Percentiles rank a stretch among this genome's conserved stretches.
Evolutionary conservation across 2,113 vertebrate species (phyloP).

Genomic region (Pterocles gutturalis): DNA sequence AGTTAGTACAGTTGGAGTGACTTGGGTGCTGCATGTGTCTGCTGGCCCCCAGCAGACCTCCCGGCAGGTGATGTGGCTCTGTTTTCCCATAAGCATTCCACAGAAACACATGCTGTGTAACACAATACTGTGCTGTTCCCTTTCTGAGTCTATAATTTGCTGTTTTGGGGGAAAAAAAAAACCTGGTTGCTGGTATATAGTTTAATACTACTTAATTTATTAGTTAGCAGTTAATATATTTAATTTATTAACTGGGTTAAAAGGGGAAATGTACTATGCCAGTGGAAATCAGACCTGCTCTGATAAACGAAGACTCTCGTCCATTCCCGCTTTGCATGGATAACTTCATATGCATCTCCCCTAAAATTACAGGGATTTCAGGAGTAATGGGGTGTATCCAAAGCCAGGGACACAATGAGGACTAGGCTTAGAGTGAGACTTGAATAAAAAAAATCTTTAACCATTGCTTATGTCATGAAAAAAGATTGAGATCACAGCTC

Average conservation of each 20-base stretch:
- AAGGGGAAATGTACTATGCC: neutral
- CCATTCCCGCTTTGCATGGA: neutral
- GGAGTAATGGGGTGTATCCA: neutral
- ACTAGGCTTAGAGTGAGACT: neutral
- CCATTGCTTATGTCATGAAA: conserved; percentile 55
- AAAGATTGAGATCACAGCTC: neutral
- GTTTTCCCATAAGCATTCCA: conserved; percentile 15
- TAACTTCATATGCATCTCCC: neutral
- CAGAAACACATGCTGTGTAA: conserved; percentile 37
- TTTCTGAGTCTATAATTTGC: neutral
- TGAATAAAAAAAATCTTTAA: conserved; percentile 24
- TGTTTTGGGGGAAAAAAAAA: neutral
- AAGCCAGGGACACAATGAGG: neutral
- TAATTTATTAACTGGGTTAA: neutral
- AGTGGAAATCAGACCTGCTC: neutral
- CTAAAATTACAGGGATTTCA: neutral
- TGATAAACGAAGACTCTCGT: neutral
- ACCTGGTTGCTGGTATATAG: neutral
- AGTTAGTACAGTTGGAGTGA: neutral
- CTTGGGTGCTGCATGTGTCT: neutral
- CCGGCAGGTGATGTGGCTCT: conserved; percentile 32
- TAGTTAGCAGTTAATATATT: neutral
- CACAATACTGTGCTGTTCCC: neutral
- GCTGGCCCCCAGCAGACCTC: neutral
- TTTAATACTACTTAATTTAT: neutral